Evolutionary conservation across 2,797 vertebrate genomes (phyloP).

Genomic region (Myripristis jacobus): DNA sequence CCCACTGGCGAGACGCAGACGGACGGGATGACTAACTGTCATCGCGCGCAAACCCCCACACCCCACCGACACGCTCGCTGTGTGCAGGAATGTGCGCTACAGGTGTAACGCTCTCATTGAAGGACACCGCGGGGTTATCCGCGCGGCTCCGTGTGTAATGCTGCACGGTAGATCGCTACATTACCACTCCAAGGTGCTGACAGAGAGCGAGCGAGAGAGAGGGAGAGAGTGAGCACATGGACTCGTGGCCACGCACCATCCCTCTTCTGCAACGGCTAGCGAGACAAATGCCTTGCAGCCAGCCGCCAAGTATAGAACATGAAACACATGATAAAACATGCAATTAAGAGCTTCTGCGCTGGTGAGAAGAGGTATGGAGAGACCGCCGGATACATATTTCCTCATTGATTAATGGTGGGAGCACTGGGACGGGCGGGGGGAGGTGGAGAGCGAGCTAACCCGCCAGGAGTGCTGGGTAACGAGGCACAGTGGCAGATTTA

Average conservation of each 20-base stretch:
- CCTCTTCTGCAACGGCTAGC: slow-evolving; percentile 64
- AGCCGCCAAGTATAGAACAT: slow-evolving; percentile 75
- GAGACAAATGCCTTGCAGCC: slow-evolving; percentile 79
- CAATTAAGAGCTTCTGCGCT: slow-evolving; percentile 80
- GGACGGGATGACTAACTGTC: neutral
- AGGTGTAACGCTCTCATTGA: slow-evolving; percentile 51
- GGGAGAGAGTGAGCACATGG: slow-evolving; percentile 43
- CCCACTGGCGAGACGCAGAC: slow-evolving; percentile 16
- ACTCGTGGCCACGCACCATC: slow-evolving; percentile 58
- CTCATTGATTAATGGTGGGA: slow-evolving; percentile 80
- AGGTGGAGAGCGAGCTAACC: slow-evolving; percentile 65
- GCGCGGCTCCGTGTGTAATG: slow-evolving; percentile 55
- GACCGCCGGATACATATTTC: slow-evolving; percentile 77
- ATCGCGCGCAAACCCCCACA: neutral
- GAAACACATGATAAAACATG: slow-evolving; percentile 83
- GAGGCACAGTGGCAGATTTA: slow-evolving; percentile 81
- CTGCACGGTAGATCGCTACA: slow-evolving; percentile 55
- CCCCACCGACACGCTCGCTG: neutral
- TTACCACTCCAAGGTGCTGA: slow-evolving; percentile 58
- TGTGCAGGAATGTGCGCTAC: slow-evolving; percentile 16
- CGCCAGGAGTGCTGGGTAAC: slow-evolving; percentile 76
- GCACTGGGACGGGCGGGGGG: slow-evolving; percentile 67
- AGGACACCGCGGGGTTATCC: slow-evolving; percentile 67
- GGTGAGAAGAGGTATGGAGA: slow-evolving; percentile 62
- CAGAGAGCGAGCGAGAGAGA: slow-evolving; percentile 15